Evolutionary conservation across 2,113 vertebrate species (phyloP).

Genomic region (Diadophis punctatus): DNA sequence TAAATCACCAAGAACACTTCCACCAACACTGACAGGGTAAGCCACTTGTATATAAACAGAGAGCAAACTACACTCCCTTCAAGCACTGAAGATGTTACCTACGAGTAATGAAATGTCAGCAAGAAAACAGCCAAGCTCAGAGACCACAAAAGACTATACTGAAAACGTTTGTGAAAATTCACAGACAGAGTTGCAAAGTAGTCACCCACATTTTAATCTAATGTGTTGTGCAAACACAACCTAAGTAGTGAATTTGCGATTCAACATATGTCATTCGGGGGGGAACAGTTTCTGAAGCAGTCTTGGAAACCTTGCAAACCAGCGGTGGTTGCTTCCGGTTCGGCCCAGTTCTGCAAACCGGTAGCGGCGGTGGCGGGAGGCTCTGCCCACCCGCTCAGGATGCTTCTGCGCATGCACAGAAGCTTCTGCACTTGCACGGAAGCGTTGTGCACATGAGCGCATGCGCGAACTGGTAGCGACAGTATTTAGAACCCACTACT

Average conservation of each 20-base stretch:
- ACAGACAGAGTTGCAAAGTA: neutral
- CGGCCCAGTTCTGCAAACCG: too few species aligned
- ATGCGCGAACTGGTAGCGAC: too few species aligned
- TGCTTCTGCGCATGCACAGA: too few species aligned
- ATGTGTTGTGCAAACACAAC: neutral
- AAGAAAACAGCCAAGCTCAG: neutral
- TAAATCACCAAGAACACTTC: neutral
- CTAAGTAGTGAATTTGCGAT: neutral
- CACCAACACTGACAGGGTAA: neutral
- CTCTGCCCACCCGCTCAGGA: too few species aligned
- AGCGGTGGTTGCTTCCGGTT: too few species aligned
- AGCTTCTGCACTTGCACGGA: too few species aligned
- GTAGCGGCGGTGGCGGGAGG: too few species aligned
- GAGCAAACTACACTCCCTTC: neutral
- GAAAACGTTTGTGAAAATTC: neutral
- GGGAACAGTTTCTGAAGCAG: neutral
- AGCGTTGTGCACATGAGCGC: too few species aligned
- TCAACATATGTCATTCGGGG: neutral
- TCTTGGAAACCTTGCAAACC: neutral
- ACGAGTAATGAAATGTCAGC: neutral
- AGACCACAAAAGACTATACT: neutral
- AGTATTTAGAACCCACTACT: too few species aligned
- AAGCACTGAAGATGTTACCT: neutral
- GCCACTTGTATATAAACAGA: neutral
- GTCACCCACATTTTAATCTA: neutral